These are phyloP conservation scores for Miichthys miiuy DNA, from an alignment of 2,797 vertebrate species.

Conservation along the genomic window DNA sequence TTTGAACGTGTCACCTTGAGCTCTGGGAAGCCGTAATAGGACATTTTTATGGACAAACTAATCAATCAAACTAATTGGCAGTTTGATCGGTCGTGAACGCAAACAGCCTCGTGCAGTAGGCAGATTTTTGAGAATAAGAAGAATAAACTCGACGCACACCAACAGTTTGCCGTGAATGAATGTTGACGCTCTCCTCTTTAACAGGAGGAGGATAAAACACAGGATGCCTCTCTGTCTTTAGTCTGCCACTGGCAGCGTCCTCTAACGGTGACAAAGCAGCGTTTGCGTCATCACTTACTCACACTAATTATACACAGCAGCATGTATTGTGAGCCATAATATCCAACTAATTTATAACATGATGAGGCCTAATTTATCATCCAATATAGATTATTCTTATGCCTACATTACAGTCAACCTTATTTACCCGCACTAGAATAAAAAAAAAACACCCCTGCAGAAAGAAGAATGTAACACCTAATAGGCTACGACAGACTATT, in stretches of 20 bases:
- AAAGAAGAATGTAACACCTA: slow-evolving; percentile 47
- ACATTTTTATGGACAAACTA: not conserved
- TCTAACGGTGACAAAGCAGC: slow-evolving; percentile 24
- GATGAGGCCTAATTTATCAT: slow-evolving; percentile 37
- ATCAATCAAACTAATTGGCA: too few species aligned
- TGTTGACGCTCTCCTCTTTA: slow-evolving; percentile 24
- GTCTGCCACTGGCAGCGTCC: slow-evolving; percentile 24
- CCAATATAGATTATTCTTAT: slow-evolving; percentile 15
- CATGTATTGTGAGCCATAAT: slow-evolving; percentile 33
- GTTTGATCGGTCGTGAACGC: not conserved
- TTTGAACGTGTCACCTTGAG: not conserved
- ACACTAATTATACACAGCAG: slow-evolving; percentile 41
- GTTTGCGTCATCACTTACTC: slow-evolving; percentile 44
- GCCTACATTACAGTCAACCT: slow-evolving; percentile 12
- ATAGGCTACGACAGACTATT: slow-evolving; percentile 60
- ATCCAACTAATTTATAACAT: slow-evolving; percentile 36
- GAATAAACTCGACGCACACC: not conserved
- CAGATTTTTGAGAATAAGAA: not conserved
- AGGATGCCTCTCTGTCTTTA: slow-evolving; percentile 31
- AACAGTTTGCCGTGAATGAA: not conserved
- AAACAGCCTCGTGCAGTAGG: too few species aligned
- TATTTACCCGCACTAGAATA: slow-evolving; percentile 33
- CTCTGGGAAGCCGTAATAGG: not conserved
- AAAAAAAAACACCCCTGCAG: slow-evolving; percentile 31
- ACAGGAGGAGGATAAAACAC: slow-evolving; percentile 37